Evolutionary conservation across 2,888 invertebrate genomes (phyloP).

Genomic region (Carcina quercana): DNA sequence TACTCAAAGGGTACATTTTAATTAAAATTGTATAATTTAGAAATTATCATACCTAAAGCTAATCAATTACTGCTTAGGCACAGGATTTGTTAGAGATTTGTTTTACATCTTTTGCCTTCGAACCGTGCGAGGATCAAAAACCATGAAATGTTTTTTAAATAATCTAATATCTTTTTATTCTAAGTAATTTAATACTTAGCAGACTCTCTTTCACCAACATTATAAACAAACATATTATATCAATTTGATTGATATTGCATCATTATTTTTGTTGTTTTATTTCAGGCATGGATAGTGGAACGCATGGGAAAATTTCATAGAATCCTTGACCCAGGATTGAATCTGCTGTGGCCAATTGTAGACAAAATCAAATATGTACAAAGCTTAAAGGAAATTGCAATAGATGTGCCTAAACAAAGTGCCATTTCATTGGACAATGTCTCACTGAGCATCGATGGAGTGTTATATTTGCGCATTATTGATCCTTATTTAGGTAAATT

Average conservation of each 20-base stretch:
- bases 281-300: constrained; percentile 96
- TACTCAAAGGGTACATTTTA: too few species aligned
- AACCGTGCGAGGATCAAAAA: too few species aligned
- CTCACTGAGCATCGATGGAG: constrained; percentile 96
- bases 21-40: too few species aligned
- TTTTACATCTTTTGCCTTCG: too few species aligned
- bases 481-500: constrained; percentile 89
- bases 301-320: constrained; percentile 98
- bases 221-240: neutral
- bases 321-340: constrained; percentile 95
- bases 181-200: constrained; percentile 4
- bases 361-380: constrained; percentile 98
- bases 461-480: constrained; percentile 93
- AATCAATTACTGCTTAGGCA: too few species aligned
- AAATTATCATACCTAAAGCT: too few species aligned
- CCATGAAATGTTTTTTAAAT: too few species aligned
- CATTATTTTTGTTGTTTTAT: constrained; percentile 21
- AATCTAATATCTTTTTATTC: too few species aligned
- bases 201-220: neutral
- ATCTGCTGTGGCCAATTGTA: constrained; percentile 91
- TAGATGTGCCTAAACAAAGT: constrained; percentile 98
- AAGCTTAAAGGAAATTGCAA: constrained; percentile 98
- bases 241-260: neutral
- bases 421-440: constrained; percentile 99
- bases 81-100: too few species aligned